Conservation (phyloP, 1,140 invertebrate genomes). For the Dreissena polymorpha region DNA sequence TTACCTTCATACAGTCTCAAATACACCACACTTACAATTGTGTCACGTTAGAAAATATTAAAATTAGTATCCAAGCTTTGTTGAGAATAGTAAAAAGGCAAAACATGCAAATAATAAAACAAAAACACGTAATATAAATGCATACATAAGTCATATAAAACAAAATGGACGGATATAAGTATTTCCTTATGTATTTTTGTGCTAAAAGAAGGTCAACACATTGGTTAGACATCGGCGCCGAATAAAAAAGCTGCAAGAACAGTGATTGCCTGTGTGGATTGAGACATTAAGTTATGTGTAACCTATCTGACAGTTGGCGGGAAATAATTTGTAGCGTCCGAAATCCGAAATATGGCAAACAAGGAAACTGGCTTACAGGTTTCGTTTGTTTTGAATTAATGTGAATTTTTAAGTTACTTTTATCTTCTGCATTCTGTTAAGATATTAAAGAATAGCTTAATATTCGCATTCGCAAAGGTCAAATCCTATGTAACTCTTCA, state of each 20-base stretch:
- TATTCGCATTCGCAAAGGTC: no score
- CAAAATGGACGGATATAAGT: background rate
- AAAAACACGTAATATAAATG: background rate
- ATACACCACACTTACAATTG: no score
- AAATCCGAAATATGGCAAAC: slow-evolving; percentile 10
- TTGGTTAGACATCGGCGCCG: no score
- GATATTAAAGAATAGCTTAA: no score
- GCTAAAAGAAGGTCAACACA: no score
- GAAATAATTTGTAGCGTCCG: background rate
- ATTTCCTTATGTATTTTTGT: no score
- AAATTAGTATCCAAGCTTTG: no score
- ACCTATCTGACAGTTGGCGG: background rate
- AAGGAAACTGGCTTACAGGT: slow-evolving; percentile 32
- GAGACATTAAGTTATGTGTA: background rate
- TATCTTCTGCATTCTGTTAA: background rate
- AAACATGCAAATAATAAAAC: background rate
- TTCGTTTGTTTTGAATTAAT: background rate
- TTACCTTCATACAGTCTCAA: no score
- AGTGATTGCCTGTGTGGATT: background rate
- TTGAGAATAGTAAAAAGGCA: background rate
- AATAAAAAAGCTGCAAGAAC: no score
- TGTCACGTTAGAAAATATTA: no score
- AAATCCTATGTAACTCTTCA: background rate
- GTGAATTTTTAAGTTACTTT: background rate
- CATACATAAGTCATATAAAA: background rate